Percentiles rank a stretch among this genome's conserved stretches.
Evolutionary conservation across 1,140 invertebrate species (phyloP).

Genomic region (Drosophila dunni): DNA sequence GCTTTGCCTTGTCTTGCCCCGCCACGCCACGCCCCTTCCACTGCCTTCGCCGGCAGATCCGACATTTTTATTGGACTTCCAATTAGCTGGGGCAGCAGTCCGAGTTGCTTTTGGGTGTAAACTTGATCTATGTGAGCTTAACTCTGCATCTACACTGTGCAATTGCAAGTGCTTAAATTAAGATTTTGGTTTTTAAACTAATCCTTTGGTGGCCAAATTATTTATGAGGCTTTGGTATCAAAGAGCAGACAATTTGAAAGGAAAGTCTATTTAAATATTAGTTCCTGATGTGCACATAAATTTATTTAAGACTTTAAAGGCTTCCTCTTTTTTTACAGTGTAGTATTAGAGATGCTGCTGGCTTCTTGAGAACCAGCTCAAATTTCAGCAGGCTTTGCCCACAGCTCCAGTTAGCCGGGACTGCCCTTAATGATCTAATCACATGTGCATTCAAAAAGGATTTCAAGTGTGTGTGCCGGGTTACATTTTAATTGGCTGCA

Average conservation of each 20-base stretch:
- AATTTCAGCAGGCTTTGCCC: conserved; percentile 8
- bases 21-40: neutral
- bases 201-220: too few species aligned
- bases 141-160: conserved; percentile 8
- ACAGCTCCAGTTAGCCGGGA: conserved; percentile 33
- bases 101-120: conserved; percentile 52
- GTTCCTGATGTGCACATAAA: too few species aligned
- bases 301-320: too few species aligned
- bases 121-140: conserved; percentile 69
- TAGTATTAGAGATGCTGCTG: conserved; percentile 45
- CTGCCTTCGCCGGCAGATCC: conserved; percentile 61
- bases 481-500: conserved; percentile 77
- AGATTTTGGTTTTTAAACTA: too few species aligned
- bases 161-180: too few species aligned
- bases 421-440: conserved; percentile 77
- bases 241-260: too few species aligned
- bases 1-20: conserved; percentile 5
- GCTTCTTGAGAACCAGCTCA: conserved; percentile 16
- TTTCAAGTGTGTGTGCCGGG: conserved; percentile 57
- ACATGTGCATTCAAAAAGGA: conserved; percentile 50
- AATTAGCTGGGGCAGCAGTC: conserved; percentile 68
- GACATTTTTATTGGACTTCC: conserved; percentile 84
- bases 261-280: too few species aligned
- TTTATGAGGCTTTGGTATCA: too few species aligned
- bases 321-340: too few species aligned